Conservation (phyloP, 2,113 vertebrate genomes). For the Neolamprologus variostigma region DNA sequence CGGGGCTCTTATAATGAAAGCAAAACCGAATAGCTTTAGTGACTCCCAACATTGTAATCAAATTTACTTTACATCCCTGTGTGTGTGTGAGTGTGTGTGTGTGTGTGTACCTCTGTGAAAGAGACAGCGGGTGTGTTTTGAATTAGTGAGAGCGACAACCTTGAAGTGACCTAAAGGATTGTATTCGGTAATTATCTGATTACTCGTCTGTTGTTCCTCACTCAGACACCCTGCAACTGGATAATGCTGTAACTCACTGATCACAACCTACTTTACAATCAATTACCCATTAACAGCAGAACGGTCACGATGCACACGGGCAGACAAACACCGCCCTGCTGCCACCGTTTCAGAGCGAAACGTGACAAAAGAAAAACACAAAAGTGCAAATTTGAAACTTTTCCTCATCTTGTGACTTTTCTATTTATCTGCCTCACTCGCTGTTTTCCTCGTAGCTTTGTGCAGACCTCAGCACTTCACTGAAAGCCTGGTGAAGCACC, state of each 20-base stretch:
- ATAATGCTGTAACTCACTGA: slow-evolving; percentile 46
- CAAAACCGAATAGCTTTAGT: neutral
- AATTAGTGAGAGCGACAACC: slow-evolving; percentile 17
- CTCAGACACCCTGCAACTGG: slow-evolving; percentile 44
- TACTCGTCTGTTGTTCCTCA: slow-evolving; percentile 35
- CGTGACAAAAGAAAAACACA: neutral
- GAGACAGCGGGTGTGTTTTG: neutral
- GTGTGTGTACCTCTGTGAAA: neutral
- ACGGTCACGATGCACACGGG: neutral
- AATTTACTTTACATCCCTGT: neutral
- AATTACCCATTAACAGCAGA: slow-evolving; percentile 38
- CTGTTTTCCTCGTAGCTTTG: neutral
- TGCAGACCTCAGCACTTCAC: slow-evolving; percentile 26
- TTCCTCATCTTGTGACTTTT: neutral
- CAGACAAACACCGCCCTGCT: neutral
- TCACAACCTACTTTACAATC: slow-evolving; percentile 49
- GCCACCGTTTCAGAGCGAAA: neutral
- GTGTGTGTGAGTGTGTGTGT: neutral
- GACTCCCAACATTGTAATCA: neutral
- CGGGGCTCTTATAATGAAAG: neutral
- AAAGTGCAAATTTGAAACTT: neutral
- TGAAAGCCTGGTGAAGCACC: neutral
- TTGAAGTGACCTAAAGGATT: slow-evolving; percentile 45
- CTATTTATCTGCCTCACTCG: neutral
- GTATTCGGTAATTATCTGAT: slow-evolving; percentile 63